Evolutionary conservation across 2,888 invertebrate species (phyloP), one percentile per base, ranked within the genome.

Genomic region (Malthinus seriepunctatus): DNA sequence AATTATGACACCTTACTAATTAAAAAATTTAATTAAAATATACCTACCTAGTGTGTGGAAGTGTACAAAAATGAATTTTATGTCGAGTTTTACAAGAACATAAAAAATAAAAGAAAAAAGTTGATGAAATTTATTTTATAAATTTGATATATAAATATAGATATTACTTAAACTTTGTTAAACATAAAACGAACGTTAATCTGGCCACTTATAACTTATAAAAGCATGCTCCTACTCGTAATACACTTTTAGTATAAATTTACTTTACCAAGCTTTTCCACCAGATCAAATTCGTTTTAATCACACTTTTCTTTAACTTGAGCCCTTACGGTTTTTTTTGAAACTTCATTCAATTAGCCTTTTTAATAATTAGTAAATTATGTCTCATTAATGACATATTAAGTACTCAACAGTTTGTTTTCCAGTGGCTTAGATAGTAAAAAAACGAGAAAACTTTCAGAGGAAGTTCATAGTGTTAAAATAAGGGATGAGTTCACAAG

Each of bases 281-380:
- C 72, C 67, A 71, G 72, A 76, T 76, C 74, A 75, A 76, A 75
- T 76, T 75, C 72, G 71, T 75, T 76, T 74, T 74, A 74, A 75
- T 75, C 73, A 74, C 73, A 72, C 74, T 71, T 73, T 71, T 73
- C 69, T 70, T 71, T 49, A 47, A 51, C 65, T 51, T 63, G 15
- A 10, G 23, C 15, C 12, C 11, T 42, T 42, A 23, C 10, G 23
- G 9, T n/a, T 42, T 42, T 23, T 42, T 42, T 15, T 23, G 5
- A 3, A 23, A 23, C 5, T 23, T 23, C 5, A 3, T 23, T 23
- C 23, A 3, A n/a, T n/a, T n/a, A n/a, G n/a, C n/a, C n/a, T n/a
- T n/a, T n/a, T n/a, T n/a, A n/a, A n/a, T n/a, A n/a, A n/a, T 23
- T 23, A 23, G 2, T 23, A 23, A 23, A 23, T 23, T 23, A 23